Evolutionary conservation across 1,140 invertebrate species (phyloP), one percentile per base, ranked within the genome.

Genomic region (Zaprionus ghesquierei): DNA sequence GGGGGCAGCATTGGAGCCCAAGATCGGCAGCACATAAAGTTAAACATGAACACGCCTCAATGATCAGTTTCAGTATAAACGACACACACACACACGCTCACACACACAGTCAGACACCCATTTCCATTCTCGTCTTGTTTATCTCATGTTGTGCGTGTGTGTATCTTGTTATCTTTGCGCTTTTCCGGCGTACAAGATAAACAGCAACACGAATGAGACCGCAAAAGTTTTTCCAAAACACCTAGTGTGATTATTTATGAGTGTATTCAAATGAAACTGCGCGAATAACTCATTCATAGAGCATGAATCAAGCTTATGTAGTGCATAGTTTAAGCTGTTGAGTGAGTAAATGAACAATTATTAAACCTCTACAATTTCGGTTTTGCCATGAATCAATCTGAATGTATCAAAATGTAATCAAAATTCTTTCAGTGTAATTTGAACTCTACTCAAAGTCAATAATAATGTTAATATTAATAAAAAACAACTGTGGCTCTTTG

Each of bases 111-210:
- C n/a, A 41, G 15, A 29, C 27, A 29, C 5, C 3, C 56, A 27
- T 68, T 72, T 72, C 64, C 69, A 68, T 72, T 72, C 69, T 70
- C 46, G 64, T 49, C 69, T 75, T 69, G 60, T 69, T 69, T 78
- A 46, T 68, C 41, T 46, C 33, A 22, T 15, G 8, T 22, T 60
- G 38, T 53, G 41, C 50, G 38, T 58, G 20, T 51, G 29, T 29
- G 8, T 62, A 54, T 69, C 51, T 33, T 71, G 69, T 84, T 87
- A 87, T 87, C 84, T 87, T 72, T 62, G 49, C 55, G 80, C 73
- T 79, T 87, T 87, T 87, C 84, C 84, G 84, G 82, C 77, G 27
- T 46, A 41, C 56, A 51, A 69, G 82, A 87, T 87, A 89, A 82
- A 82, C 79, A 89, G 46, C 27, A 29, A 29, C 27, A 29, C 38